Percentiles rank a stretch among this genome's conserved stretches.
Conservation (phyloP, 2,113 vertebrate genomes). For the Spermophilus dauricus region DNA sequence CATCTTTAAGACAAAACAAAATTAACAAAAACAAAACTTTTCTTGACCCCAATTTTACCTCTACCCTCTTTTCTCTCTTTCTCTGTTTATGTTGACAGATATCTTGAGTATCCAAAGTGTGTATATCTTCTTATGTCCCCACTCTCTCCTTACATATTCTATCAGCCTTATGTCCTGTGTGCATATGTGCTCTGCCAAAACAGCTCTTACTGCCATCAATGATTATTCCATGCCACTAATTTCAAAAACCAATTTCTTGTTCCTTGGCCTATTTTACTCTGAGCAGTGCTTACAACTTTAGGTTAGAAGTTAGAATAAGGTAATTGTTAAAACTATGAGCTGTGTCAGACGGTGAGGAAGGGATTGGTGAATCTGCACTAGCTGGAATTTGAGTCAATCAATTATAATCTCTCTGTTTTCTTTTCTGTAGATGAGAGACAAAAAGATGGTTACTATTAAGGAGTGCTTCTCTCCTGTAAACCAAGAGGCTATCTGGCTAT, state of each 20-base stretch:
- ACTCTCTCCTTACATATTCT: background rate
- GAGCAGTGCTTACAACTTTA: background rate
- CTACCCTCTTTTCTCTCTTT: background rate
- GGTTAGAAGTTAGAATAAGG: slow-evolving; percentile 5
- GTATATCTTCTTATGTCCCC: background rate
- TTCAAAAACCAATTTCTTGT: background rate
- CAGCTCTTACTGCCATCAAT: background rate
- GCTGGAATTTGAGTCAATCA: background rate
- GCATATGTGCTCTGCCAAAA: background rate
- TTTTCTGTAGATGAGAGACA: background rate
- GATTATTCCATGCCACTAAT: background rate
- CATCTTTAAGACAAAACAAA: slow-evolving; percentile 49
- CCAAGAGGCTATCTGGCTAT: background rate
- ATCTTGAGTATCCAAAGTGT: background rate
- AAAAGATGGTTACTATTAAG: background rate
- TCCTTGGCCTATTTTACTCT: background rate
- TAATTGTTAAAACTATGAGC: background rate
- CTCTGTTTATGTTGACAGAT: background rate
- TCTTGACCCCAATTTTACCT: background rate
- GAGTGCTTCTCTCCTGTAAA: background rate
- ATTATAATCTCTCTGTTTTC: background rate
- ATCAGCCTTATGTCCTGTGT: background rate
- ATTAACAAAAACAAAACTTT: background rate
- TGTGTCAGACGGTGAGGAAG: background rate
- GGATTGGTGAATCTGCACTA: background rate